phyloP scores from a whole-genome alignment of 2,113 vertebrate species.

The Camelus bactrianus region DNA sequence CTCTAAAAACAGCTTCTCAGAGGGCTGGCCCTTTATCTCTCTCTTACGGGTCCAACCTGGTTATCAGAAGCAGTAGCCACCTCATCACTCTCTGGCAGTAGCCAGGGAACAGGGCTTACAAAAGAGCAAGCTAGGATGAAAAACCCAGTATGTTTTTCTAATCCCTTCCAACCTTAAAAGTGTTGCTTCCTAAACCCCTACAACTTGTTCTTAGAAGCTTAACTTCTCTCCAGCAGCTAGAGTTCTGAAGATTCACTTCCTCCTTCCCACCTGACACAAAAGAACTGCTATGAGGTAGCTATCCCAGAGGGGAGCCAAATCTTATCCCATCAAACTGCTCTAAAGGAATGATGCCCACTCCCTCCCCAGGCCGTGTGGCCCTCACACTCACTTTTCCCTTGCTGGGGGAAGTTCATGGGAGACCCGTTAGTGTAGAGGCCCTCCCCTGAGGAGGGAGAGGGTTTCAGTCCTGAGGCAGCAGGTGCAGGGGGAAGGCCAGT shows the following conservation, averaged over 20 bases:
- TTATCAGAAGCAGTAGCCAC: constrained; percentile 17
- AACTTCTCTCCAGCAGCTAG: constrained; percentile 39
- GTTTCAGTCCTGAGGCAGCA: constrained; percentile 97
- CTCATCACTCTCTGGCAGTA: constrained; percentile 29
- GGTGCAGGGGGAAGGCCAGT: constrained; percentile 92
- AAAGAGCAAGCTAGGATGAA: constrained; percentile 53
- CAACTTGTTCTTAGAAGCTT: constrained; percentile 54
- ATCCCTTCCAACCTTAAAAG: constrained; percentile 40
- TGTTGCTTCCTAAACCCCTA: constrained; percentile 1
- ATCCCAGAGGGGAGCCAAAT: background rate
- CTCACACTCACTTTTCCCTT: constrained; percentile 95
- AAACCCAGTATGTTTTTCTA: constrained; percentile 50
- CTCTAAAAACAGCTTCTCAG: constrained; percentile 22
- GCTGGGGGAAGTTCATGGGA: constrained; percentile 93
- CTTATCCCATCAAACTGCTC: constrained; percentile 19
- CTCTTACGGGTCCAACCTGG: background rate
- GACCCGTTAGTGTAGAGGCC: constrained; percentile 94
- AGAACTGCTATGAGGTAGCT: background rate
- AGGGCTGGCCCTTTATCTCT: background rate
- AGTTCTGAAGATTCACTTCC: constrained; percentile 10
- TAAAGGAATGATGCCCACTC: constrained; percentile 55
- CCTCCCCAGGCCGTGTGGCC: constrained; percentile 53
- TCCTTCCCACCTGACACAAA: background rate
- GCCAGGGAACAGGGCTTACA: constrained; percentile 46
- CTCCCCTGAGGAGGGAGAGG: constrained; percentile 94